Evolutionary conservation across 2,113 vertebrate genomes (phyloP), one percentile per base, ranked within the genome.

Genomic region (Emydura subglobosa): DNA sequence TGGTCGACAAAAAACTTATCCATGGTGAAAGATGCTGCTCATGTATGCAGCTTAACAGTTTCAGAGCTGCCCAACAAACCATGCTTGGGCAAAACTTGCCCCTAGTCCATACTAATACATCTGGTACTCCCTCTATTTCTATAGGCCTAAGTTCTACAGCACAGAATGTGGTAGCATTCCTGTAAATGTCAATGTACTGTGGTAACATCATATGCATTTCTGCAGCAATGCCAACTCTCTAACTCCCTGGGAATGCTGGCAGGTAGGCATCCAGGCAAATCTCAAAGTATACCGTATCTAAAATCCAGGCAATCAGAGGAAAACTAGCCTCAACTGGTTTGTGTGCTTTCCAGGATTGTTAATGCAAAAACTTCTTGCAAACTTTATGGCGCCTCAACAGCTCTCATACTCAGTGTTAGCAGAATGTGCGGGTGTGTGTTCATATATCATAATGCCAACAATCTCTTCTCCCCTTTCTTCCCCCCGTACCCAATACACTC

Each of bases 401-500:
- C 5, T 5, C 14, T 24, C 27, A 14, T 6, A n/a, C 24, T 89
- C 4, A 47, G 42, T 10, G 1, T 53, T 57, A 94, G 72, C 19
- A 80, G 13, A 39, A 31, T 83, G 19, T n/a, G n/a, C 22, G 31
- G 12, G 44, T 55, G 57, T 19, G 27, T 1, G 3, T 83, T 2
- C 11, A 2, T 8, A 10, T 59, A 76, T 39, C 27, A 25, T 27
- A 29, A 84, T 12, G 85, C 1, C 31, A 93, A 19, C 9, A 3
- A 4, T 1, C 17, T 65, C 82, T 29, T 3, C 55, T 10, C 55
- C 47, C 13, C 54, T 3, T 82, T 3, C 55, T 83, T 47, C 68
- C 84, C 0, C 1, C 16, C 34, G 34, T 2, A 2, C 4, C 87
- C 44, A 34, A 25, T n/a, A 78, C 10, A 3, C 9, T 19, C 78